Evolutionary conservation across 2,113 vertebrate genomes (phyloP).

Genomic region (Pachycephala philippinensis): DNA sequence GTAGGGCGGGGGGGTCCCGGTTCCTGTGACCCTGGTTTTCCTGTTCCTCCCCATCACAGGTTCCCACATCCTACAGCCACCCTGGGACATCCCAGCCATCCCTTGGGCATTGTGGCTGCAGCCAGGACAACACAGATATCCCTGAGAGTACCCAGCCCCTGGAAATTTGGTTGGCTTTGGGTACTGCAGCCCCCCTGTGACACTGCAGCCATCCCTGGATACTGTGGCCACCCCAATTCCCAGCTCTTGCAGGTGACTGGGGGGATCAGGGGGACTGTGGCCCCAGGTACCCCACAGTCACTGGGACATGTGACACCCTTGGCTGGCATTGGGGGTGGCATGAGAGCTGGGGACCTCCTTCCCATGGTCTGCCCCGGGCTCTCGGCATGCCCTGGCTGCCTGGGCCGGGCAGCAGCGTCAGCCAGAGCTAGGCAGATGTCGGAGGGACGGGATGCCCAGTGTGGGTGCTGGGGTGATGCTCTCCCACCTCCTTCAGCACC

Average conservation of each 20-base stretch:
- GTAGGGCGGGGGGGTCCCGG: fast-evolving
- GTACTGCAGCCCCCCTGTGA: neutral
- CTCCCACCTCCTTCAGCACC: neutral
- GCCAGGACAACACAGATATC: neutral
- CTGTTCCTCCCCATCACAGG: neutral
- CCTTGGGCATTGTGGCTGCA: neutral
- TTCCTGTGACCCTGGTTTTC: neutral
- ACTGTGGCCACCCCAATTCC: neutral
- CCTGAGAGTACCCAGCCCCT: neutral
- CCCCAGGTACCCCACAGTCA: fast-evolving
- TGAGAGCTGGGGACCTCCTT: neutral
- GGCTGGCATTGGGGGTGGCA: neutral
- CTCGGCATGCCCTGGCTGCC: neutral
- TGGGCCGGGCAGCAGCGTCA: neutral
- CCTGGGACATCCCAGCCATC: neutral
- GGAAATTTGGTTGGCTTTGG: neutral
- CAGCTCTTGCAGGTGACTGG: neutral
- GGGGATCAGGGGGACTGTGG: fast-evolving
- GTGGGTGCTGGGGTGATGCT: fast-evolving
- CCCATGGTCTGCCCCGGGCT: fast-evolving
- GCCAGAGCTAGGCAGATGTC: fast-evolving
- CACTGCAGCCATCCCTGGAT: neutral
- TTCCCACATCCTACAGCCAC: neutral
- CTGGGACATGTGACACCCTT: neutral
- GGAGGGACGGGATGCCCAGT: neutral